These are phyloP conservation scores for Rugalucina vietnamica DNA, from an alignment of 2,888 invertebrate genomes.

Conservation along the genomic window DNA sequence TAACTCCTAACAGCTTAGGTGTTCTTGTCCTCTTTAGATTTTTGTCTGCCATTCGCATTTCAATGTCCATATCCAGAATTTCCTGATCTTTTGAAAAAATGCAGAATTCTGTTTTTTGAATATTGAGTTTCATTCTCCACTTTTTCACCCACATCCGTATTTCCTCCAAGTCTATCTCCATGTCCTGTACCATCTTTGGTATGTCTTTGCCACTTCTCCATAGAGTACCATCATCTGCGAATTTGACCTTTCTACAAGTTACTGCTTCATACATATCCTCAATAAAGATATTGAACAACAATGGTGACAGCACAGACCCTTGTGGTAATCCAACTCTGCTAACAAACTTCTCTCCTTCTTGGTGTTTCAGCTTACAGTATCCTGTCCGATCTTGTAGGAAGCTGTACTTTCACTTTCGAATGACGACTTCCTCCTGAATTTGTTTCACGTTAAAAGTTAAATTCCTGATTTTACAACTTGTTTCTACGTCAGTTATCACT, in stretches of 20 bases:
- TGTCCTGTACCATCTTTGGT: background rate
- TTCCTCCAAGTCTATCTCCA: background rate
- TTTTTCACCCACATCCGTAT: slow-evolving; percentile 11
- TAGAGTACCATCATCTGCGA: slow-evolving; percentile 49
- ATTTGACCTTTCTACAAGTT: slow-evolving; percentile 20
- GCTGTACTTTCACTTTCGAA: too few relatives aligned
- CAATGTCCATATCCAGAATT: background rate
- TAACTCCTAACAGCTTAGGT: slow-evolving; percentile 21
- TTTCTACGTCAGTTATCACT: too few relatives aligned
- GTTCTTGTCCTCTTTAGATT: background rate
- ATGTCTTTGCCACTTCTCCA: slow-evolving; percentile 22
- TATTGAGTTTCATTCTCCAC: slow-evolving; percentile 30
- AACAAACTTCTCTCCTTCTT: background rate
- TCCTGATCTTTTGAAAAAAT: background rate
- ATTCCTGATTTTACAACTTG: too few relatives aligned
- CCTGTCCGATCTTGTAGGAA: slow-evolving; percentile 1
- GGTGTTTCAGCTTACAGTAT: background rate
- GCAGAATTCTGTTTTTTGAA: slow-evolving; percentile 5
- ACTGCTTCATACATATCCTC: slow-evolving; percentile 17
- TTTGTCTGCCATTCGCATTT: background rate
- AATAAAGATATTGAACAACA: slow-evolving; percentile 35
- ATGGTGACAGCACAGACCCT: slow-evolving; percentile 31
- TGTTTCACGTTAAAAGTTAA: too few relatives aligned
- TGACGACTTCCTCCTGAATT: too few relatives aligned
- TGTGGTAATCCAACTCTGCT: slow-evolving; percentile 38